phyloP scores from a whole-genome alignment of 2,888 invertebrate species.

The Chouioia cunea region DNA sequence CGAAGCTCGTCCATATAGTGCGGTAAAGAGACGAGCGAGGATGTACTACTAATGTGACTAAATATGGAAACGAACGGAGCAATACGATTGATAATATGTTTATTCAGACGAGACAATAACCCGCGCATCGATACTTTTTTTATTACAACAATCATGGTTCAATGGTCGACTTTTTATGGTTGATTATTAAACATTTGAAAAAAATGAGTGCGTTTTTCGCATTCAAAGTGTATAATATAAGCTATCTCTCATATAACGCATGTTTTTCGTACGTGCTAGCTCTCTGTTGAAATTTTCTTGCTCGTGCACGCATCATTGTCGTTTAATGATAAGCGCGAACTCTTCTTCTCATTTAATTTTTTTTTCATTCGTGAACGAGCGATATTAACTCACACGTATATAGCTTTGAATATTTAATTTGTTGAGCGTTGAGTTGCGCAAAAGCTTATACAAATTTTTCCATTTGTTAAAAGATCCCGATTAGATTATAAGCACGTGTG shows the following conservation, averaged over 20 bases:
- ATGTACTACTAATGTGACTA: conserved; percentile 38
- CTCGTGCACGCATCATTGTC: too few species aligned
- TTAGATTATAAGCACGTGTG: too few species aligned
- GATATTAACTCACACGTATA: too few species aligned
- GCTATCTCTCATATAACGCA: too few species aligned
- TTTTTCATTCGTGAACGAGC: too few species aligned
- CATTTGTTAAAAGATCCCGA: too few species aligned
- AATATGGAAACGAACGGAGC: conserved; percentile 40
- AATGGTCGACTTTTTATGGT: conserved; percentile 42
- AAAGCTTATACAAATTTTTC: conserved; percentile 3
- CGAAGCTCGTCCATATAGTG: not conserved
- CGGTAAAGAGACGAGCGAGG: not conserved
- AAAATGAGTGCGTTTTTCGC: not conserved
- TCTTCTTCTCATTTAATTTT: too few species aligned
- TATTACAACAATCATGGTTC: not conserved
- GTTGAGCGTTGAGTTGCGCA: not conserved
- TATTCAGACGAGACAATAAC: conserved; percentile 48
- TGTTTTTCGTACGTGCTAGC: too few species aligned
- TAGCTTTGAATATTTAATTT: not conserved
- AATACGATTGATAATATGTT: conserved; percentile 42
- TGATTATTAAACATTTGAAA: not conserved
- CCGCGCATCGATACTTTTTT: conserved; percentile 27
- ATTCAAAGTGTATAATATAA: not conserved
- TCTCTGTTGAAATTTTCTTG: too few species aligned
- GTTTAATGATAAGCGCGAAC: too few species aligned